Evolutionary conservation across 2,888 invertebrate species (phyloP), one percentile per base, ranked within the genome.

Genomic region (Amiota mariae): DNA sequence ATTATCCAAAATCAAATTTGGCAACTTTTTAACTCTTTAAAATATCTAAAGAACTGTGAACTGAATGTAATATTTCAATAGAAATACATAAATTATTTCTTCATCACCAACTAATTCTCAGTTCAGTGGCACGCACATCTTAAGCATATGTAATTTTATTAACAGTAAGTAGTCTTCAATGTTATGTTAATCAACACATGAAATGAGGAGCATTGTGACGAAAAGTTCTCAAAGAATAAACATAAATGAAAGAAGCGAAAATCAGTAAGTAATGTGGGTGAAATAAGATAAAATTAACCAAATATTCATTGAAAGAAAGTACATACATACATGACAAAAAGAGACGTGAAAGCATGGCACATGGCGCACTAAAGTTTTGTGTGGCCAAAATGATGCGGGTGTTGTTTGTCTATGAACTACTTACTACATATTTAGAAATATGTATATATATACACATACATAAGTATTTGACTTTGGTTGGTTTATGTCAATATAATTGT

Each of bases 401-500:
- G 72, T 64, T 36, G 12, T n/a, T 18, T 20, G 20, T 68, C n/a
- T n/a, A n/a, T n/a, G n/a, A n/a, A n/a, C n/a, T n/a, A 15, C 0
- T 10, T 4, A 8, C 13, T 24, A 36, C 36, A 36, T 36, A 36
- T 36, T 6, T 36, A 36, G 36, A 6, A 36, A 6, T 36, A 54
- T 49, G 2, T 66, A 13, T 48, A 8, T 2, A n/a, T 48, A 15
- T 18, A 4, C 11, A 13, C 15, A n/a, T n/a, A n/a, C n/a, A n/a
- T n/a, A n/a, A n/a, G n/a, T n/a, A n/a, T n/a, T 49, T 68, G 24
- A 56, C 46, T 59, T 11, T 11, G 80, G 78, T 77, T 80, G 77
- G 81, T 85, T 84, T 77, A 85, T 84, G 84, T 84, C 82, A 80
- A 84, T 82, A 85, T 85, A 84, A 85, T 84, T 84, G 84, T 84